Conservation (phyloP, 2,797 vertebrate species). For the Hoplostethus mediterraneus region DNA sequence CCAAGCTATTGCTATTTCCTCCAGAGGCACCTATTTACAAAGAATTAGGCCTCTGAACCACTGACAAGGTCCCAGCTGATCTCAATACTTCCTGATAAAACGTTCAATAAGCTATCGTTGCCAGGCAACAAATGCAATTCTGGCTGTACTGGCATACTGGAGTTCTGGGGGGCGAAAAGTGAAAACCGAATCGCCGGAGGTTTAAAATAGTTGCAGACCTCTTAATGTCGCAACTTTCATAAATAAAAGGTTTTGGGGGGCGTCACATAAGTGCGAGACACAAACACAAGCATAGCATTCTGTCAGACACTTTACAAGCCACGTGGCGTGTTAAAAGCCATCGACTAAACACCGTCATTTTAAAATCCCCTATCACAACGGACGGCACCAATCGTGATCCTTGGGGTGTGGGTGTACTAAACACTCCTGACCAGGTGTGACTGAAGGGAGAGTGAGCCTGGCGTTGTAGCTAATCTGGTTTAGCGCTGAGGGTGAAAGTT, state of each 20-base stretch:
- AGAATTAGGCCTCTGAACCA: conserved; percentile 64
- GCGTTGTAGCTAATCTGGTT: conserved; percentile 68
- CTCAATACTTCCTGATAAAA: conserved; percentile 70
- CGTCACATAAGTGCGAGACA: no score
- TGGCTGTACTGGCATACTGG: conserved; percentile 1
- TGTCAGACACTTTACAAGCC: conserved; percentile 28
- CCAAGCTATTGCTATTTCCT: conserved; percentile 49
- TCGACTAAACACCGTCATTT: conserved; percentile 40
- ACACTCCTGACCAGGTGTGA: conserved; percentile 43
- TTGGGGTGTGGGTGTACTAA: conserved; percentile 30
- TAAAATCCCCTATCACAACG: conserved; percentile 42
- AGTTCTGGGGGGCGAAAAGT: conserved; percentile 33
- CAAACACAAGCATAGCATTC: conserved; percentile 52
- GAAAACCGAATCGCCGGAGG: conserved; percentile 42
- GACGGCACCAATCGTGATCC: conserved; percentile 51
- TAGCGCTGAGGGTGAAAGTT: conserved; percentile 57
- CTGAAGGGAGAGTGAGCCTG: conserved; percentile 31
- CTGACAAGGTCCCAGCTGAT: conserved; percentile 65
- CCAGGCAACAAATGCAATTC: conserved; percentile 69
- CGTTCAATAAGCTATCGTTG: conserved; percentile 72
- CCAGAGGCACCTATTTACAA: conserved; percentile 72
- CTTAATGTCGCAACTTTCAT: conserved; percentile 53
- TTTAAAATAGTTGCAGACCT: conserved; percentile 33
- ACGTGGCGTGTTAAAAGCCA: conserved; percentile 38
- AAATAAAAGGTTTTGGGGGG: conserved; percentile 42